Percentiles rank a stretch among this genome's conserved stretches.
Evolutionary conservation across 1,140 invertebrate genomes (phyloP).

Genomic region (Euglossa dilemma): DNA sequence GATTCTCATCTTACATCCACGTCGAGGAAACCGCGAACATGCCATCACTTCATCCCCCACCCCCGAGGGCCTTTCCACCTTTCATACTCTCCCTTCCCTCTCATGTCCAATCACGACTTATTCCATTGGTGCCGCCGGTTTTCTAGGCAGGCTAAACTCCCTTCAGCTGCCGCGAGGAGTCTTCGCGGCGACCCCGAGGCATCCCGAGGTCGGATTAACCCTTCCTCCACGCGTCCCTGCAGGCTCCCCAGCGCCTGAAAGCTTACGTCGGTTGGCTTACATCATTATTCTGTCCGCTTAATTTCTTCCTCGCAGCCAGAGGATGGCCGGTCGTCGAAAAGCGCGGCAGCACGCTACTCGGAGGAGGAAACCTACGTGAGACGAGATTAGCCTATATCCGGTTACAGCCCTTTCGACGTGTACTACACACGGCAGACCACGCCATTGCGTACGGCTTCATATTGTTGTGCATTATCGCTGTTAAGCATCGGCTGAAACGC

Average conservation of each 20-base stretch:
- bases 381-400: slow-evolving; percentile 68
- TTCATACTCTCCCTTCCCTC: neutral
- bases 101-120: neutral
- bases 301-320: slow-evolving; percentile 15
- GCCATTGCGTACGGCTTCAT: slow-evolving; percentile 62
- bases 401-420: slow-evolving; percentile 66
- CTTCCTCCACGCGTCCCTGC: neutral
- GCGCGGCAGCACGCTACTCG: neutral
- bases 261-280: slow-evolving; percentile 34
- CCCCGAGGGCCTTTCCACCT: neutral
- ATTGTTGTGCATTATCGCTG: slow-evolving; percentile 42
- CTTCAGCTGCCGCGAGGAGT: neutral
- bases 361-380: slow-evolving; percentile 55
- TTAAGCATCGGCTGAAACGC: neutral
- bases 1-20: neutral
- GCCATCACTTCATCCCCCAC: no score
- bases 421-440: slow-evolving; percentile 25
- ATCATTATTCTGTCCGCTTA: slow-evolving; percentile 44
- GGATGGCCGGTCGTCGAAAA: slow-evolving; percentile 30
- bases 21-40: neutral
- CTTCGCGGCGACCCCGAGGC: neutral
- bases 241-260: neutral
- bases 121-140: no score
- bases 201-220: slow-evolving; percentile 15
- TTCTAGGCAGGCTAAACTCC: neutral